These are phyloP conservation scores for Hippocampus comes DNA, from an alignment of 2,113 vertebrate genomes.

Conservation along the genomic window DNA sequence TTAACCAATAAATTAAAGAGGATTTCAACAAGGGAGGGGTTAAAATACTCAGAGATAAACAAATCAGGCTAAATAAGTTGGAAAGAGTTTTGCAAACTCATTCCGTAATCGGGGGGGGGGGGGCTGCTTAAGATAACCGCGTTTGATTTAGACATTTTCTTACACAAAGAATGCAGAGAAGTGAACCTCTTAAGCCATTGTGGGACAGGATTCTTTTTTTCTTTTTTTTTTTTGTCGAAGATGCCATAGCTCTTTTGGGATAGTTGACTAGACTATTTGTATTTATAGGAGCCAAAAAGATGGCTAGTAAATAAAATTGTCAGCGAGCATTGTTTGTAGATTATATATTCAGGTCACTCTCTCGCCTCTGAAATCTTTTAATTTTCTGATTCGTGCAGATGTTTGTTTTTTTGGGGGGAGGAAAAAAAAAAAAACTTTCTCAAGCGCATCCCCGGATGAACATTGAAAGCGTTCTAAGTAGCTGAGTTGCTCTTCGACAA, in stretches of 20 bases:
- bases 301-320: conserved; percentile 68
- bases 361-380: conserved; percentile 68
- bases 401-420: conserved; percentile 68
- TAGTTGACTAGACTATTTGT: conserved; percentile 71
- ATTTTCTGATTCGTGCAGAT: conserved; percentile 75
- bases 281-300: conserved; percentile 74
- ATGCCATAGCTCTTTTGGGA: conserved; percentile 55
- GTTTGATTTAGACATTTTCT: conserved; percentile 72
- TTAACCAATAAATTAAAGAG: conserved; percentile 76
- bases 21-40: conserved; percentile 64
- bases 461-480: conserved; percentile 77
- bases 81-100: conserved; percentile 70
- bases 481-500: conserved; percentile 74
- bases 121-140: conserved; percentile 70
- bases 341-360: conserved; percentile 77
- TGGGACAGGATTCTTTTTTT: conserved; percentile 53
- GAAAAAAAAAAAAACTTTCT: conserved; percentile 59
- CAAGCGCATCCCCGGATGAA: conserved; percentile 74
- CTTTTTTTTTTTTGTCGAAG: conserved; percentile 32
- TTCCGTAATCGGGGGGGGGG: conserved; percentile 65
- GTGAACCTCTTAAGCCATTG: conserved; percentile 71
- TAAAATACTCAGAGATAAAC: conserved; percentile 68
- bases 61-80: conserved; percentile 74
- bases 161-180: conserved; percentile 62
- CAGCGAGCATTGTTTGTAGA: conserved; percentile 75